Base-by-base conservation (phyloP, 2,113 vertebrate genomes). In the Lathamus discolor region DNA sequence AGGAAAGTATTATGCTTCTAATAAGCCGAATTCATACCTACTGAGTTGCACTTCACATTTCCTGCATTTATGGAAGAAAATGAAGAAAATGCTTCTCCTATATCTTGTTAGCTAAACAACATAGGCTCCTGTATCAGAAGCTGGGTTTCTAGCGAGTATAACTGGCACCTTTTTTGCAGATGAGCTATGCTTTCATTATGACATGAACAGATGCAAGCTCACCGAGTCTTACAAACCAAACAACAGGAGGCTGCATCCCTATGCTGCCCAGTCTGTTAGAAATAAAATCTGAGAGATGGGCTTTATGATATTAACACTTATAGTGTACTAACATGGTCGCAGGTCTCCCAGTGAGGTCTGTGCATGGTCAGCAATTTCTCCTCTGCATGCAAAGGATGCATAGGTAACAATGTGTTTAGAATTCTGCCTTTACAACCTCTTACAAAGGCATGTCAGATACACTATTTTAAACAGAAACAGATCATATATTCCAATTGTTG, bases 301-400 rank as follows among this genome's bases (percentile, higher is more conserved):
- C 2, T 93, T 23, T 18, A 9, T 20, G 61, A 55, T 39, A 44
- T 41, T 4, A 48, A 44, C 33, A 66, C 57, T 90, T 90, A 22
- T 7, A 22, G 10, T 10, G 18, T 43, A 20, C 29, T 72, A 11
- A 15, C 25, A 7, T 3, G 8, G 49, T 52, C 14, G 39, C n/a
- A 48, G n/a, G 16, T 17, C 23, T 91, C 23, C 51, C 28, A 27
- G 64, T 6, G 64, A 62, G n/a, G 31, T 68, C 79, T 48, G 25
- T 27, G 66, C 13, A 4, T 6, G 11, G 8, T 29, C 66, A 75
- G 28, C 20, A 61, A 61, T 13, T 18, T 87, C 55, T 75, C 24
- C 18, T 64, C 62, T 11, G 3, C 5, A 10, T 48, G 20, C 23
- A 55, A 31, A 29, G 17, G 0, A 1, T 10, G 39, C 18, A 4